Evolutionary conservation across 2,797 vertebrate genomes (phyloP), one percentile per base, ranked within the genome.

Genomic region (Arnoldichthys spilopterus): DNA sequence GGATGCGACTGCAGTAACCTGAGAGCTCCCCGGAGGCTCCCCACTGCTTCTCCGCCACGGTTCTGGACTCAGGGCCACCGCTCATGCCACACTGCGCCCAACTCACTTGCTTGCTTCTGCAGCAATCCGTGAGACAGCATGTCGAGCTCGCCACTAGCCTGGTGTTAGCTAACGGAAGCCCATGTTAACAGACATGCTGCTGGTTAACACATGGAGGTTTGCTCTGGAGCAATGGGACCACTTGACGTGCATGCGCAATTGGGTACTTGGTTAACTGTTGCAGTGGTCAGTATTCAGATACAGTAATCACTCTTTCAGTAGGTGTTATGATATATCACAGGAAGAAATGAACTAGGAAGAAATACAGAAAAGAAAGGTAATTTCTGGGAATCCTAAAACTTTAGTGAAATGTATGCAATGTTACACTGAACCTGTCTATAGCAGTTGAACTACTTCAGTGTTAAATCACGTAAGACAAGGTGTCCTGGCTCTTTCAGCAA

Each of bases 1-100:
- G 91, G 91, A 93, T 91, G 90, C 84, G 4, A 87, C 81, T 87
- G 87, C 80, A 89, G 96, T 95, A 97, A 97, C 92, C 87, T 64
- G 92, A 96, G 91, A 89, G 85, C 93, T 92, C 94, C 94, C 71
- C 1, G 83, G 93, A 90, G 92, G 90, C 76, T 63, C 45, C 90
- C 87, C 84, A 85, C 82, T 78, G 87, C 92, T 95, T 92, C 93
- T 93, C 91, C 90, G 87, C 53, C 70, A 70, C 85, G 87, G 90
- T 87, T 89, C 86, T 90, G 91, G 89, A 93, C 91, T 93, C 92
- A 91, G 87, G 89, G 28, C 86, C 81, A 86, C 88, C 85, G 83
- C 80, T 74, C 82, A 88, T 87, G 88, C 90, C 90, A 90, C 86
- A 64, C 88, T 79, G 86, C 85, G 87, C 90, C 88, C 84, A 83